Conservation (phyloP, 2,797 vertebrate genomes). For the Pteropus rufus region DNA sequence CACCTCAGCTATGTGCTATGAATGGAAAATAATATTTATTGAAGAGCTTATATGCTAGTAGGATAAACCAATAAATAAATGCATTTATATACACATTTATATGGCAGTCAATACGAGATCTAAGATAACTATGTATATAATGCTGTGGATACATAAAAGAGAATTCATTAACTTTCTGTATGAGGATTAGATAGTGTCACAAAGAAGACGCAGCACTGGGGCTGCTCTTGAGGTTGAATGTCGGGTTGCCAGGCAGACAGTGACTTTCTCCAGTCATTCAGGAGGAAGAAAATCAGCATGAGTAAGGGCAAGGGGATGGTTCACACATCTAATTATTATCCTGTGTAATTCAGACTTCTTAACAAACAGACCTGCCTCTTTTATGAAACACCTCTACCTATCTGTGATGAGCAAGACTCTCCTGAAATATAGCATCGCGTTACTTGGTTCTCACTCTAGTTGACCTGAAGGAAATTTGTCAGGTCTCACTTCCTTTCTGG, state of each 20-base stretch:
- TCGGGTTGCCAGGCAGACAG: not conserved
- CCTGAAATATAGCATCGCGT: not conserved
- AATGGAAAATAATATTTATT: not conserved
- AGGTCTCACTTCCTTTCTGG: constrained; percentile 23
- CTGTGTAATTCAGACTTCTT: not conserved
- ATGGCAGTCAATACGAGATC: not conserved
- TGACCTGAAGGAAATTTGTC: not conserved
- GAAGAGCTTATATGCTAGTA: not conserved
- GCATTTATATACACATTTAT: not conserved
- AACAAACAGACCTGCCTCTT: not conserved
- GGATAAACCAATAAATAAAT: not conserved
- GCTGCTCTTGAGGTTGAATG: not conserved
- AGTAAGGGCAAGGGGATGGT: not conserved
- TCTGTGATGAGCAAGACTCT: not conserved
- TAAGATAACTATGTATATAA: not conserved
- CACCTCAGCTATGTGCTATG: not conserved
- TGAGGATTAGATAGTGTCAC: not conserved
- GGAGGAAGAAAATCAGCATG: not conserved
- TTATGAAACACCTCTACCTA: not conserved
- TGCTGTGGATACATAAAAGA: not conserved
- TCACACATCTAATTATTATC: not conserved
- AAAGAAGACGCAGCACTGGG: not conserved
- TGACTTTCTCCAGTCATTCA: not conserved
- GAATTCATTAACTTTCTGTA: not conserved
- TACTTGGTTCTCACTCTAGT: not conserved